These are phyloP conservation scores for Piezodorus guildinii DNA, from an alignment of 1,140 invertebrate species.

Conservation along the genomic window DNA sequence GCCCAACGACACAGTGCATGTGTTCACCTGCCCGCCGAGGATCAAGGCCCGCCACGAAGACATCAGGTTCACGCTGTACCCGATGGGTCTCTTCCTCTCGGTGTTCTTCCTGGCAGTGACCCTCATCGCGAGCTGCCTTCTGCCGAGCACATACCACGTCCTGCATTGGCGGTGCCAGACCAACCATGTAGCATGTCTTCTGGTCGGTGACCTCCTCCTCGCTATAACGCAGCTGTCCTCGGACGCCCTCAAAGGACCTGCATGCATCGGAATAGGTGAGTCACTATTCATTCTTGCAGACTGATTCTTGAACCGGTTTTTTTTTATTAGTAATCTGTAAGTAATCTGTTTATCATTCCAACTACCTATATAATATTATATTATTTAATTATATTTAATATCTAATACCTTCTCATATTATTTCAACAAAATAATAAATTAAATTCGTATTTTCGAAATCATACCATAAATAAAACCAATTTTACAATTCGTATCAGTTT, in stretches of 20 bases:
- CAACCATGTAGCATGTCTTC: constrained; percentile 64
- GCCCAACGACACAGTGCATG: constrained; percentile 37
- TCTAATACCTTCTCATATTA: too few species aligned
- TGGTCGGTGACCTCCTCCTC: constrained; percentile 62
- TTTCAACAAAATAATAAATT: too few species aligned
- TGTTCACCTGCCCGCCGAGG: constrained; percentile 45
- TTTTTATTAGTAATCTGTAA: too few species aligned
- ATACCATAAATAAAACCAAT: too few species aligned
- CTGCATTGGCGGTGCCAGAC: constrained; percentile 76
- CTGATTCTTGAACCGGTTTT: too few species aligned
- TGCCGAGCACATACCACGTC: constrained; percentile 68
- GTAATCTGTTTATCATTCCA: too few species aligned
- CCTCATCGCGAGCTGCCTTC: constrained; percentile 55
- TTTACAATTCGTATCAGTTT: too few species aligned
- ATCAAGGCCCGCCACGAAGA: constrained; percentile 39
- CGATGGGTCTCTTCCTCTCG: constrained; percentile 60
- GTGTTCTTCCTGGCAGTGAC: constrained; percentile 65
- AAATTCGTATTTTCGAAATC: too few species aligned
- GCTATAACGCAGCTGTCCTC: constrained; percentile 56
- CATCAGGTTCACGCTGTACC: constrained; percentile 53
- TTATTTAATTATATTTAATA: too few species aligned
- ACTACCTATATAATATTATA: too few species aligned
- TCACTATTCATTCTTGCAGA: constrained; percentile 21
- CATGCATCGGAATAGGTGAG: constrained; percentile 55
- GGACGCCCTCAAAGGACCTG: constrained; percentile 40